A percentile compares a stretch with the other conserved stretches of the same genome.
Conservation (phyloP, 53 echinoderm and acorn worm genomes). For the Arbacia lixula region DNA sequence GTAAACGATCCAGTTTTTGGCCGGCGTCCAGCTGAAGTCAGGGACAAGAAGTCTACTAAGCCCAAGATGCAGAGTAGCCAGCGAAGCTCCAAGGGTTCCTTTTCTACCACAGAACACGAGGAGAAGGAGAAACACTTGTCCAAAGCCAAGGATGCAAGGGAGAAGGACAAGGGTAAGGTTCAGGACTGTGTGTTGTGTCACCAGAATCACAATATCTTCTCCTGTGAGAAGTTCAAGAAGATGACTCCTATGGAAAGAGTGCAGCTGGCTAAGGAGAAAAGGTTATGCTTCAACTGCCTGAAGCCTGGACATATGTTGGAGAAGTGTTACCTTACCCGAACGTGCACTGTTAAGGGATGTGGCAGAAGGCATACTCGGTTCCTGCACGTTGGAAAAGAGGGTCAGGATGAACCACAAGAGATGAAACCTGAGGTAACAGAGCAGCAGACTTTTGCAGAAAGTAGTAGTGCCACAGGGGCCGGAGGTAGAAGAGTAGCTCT, state of each 20-base stretch:
- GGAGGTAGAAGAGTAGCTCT: constrained; percentile 17
- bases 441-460: not conserved
- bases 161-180: not conserved
- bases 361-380: not conserved
- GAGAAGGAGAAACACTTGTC: not conserved
- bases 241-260: not conserved
- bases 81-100: not conserved
- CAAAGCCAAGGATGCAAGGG: not conserved
- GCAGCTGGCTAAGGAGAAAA: not conserved
- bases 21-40: not conserved
- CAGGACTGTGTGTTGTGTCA: not conserved
- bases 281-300: constrained; percentile 32
- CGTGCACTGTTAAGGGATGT: not conserved
- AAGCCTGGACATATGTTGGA: not conserved
- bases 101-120: not conserved
- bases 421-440: not conserved
- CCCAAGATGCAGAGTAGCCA: too few species aligned
- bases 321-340: not conserved
- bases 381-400: not conserved
- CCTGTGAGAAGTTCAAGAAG: not conserved
- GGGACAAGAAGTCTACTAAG: too few species aligned
- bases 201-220: not conserved
- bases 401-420: not conserved
- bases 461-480: constrained; percentile 11
- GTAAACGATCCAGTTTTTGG: constrained; percentile 1